Conservation (phyloP, 2,113 vertebrate genomes). For the Dipodomys spectabilis region DNA sequence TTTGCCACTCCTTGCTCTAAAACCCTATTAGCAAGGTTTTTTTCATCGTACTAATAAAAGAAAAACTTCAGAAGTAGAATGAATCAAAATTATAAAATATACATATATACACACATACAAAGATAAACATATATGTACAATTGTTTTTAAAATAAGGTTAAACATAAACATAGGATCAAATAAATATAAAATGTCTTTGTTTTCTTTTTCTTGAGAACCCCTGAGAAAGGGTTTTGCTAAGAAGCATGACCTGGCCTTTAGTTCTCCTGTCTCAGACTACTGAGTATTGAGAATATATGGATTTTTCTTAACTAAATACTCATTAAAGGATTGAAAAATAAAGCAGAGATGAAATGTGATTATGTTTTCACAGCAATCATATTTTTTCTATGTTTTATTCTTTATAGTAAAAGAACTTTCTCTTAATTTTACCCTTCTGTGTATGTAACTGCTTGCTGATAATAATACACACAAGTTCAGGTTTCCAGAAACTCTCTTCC, state of each 20-base stretch:
- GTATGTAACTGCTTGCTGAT: constrained; percentile 16
- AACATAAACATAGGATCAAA: constrained; percentile 22
- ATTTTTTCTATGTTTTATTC: too few species aligned
- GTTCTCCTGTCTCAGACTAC: neutral
- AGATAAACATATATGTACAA: neutral
- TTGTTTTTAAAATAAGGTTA: neutral
- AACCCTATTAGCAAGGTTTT: constrained; percentile 30
- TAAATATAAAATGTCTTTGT: constrained; percentile 14
- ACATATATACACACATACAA: neutral
- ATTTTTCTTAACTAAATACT: constrained; percentile 33
- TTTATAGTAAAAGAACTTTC: neutral
- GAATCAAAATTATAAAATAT: constrained; percentile 35
- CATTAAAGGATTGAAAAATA: constrained; percentile 13
- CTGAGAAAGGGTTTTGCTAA: neutral
- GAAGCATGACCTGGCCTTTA: neutral
- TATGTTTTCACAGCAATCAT: neutral
- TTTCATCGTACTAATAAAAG: constrained; percentile 63
- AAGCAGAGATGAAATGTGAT: neutral
- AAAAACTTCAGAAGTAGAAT: constrained; percentile 10
- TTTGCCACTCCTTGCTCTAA: neutral
- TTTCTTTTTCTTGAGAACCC: too few species aligned
- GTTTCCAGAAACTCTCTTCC: constrained; percentile 3
- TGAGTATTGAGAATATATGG: neutral
- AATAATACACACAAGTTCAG: neutral
- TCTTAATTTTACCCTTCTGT: constrained; percentile 27